Evolutionary conservation across 2,797 vertebrate species (phyloP), one percentile per base, ranked within the genome.

Genomic region (Sternarchorhynchus goeldii): DNA sequence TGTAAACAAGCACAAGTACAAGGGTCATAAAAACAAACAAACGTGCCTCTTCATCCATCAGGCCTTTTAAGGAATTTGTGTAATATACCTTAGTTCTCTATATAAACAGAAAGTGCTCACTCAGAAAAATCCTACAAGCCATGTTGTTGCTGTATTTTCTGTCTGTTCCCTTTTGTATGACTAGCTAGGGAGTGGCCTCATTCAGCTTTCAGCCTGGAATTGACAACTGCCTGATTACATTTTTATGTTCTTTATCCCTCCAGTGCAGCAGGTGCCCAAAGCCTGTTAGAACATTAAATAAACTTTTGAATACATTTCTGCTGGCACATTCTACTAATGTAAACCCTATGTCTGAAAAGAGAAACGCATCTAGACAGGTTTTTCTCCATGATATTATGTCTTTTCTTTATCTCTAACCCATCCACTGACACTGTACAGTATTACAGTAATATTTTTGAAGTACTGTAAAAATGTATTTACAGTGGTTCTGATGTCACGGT

Each of bases 211-310:
- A 63, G 25, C 56, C 62, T 73, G 34, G 70, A 7, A 63, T 17
- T 60, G 70, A 71, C 85, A 79, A 77, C 76, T 81, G 76, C 87
- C 81, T 89, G 84, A 92, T 90, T 85, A 84, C 86, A 79, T 88
- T 89, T 91, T 90, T 92, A 88, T 92, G 89, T 91, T 82, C 31
- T 79, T 84, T 86, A 86, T 60, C 82, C 77, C 34, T 4, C 80
- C 84, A 84, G 89, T 89, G 88, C 81, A 81, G 89, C 81, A 87
- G 89, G 90, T 89, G 76, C 78, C 88, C 83, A 82, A 88, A 75
- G 77, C 77, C 45, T 82, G 84, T 85, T 88, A 89, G 89, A 89
- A 25, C 25, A 25, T 25, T 25, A 25, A 25, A 25, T 25, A 25
- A 25, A 25, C 25, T 25, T 25, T 25, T 25, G 25, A 25, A 25